These are phyloP conservation scores for Gallinago stenura DNA, from an alignment of 2,797 vertebrate species.

Conservation along the genomic window DNA sequence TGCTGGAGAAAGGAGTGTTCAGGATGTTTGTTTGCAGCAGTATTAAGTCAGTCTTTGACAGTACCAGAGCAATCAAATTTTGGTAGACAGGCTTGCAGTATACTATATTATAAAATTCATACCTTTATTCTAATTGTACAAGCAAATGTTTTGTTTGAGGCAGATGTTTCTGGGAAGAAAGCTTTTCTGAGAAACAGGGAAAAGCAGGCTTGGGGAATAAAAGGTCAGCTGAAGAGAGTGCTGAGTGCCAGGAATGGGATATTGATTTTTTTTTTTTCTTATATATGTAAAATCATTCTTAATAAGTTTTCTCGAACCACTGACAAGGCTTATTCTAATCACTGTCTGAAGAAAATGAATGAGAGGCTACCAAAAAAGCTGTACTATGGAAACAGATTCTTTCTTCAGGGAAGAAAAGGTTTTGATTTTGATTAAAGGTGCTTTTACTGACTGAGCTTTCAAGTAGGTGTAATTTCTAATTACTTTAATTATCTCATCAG, in stretches of 20 bases:
- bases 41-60: not conserved
- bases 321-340: conserved; percentile 61
- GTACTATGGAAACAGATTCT: not conserved
- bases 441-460: conserved; percentile 24
- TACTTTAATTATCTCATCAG: conserved; percentile 47
- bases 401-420: not conserved
- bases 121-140: not conserved
- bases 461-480: conserved; percentile 45
- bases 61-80: not conserved
- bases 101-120: not conserved
- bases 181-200: conserved; percentile 48
- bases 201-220: not conserved
- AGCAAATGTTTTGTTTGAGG: not conserved
- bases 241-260: conserved; percentile 57
- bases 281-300: conserved; percentile 67
- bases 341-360: conserved; percentile 65
- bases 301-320: conserved; percentile 23
- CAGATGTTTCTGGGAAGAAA: not conserved
- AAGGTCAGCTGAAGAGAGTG: conserved; percentile 46
- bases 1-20: not conserved
- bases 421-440: conserved; percentile 40
- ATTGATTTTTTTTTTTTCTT: conserved; percentile 65
- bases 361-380: conserved; percentile 18
- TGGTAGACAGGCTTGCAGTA: not conserved
- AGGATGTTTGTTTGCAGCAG: not conserved